A percentile compares a stretch with the other conserved stretches of the same genome.
Conservation (phyloP, 2,888 invertebrate genomes). For the Melinopterus prodromus region DNA sequence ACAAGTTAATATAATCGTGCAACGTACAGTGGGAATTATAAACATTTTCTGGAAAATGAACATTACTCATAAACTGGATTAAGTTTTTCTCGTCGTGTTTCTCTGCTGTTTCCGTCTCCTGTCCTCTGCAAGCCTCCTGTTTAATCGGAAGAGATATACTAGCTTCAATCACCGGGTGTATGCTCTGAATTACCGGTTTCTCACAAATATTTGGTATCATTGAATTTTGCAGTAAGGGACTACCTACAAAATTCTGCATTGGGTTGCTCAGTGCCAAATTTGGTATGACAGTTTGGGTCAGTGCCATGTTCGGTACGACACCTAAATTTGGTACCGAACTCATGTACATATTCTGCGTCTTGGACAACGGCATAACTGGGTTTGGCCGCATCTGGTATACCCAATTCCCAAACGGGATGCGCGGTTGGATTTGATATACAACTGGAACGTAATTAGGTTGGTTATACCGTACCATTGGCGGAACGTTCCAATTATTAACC, state of each 20-base stretch:
- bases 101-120: neutral
- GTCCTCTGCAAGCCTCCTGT: neutral
- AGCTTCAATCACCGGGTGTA: neutral
- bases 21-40: slow-evolving; percentile 35
- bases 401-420: neutral
- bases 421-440: neutral
- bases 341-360: neutral
- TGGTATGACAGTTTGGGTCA: neutral
- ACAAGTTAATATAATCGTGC: slow-evolving; percentile 50
- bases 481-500: slow-evolving; percentile 35
- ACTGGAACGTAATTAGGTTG: slow-evolving; percentile 6
- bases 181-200: neutral
- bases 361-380: neutral
- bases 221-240: neutral
- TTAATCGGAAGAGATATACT: neutral
- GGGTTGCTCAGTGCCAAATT: neutral
- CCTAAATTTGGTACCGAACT: neutral
- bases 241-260: neutral
- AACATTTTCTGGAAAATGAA: slow-evolving; percentile 64
- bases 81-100: slow-evolving; percentile 53
- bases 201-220: neutral
- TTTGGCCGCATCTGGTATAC: neutral
- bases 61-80: slow-evolving; percentile 68
- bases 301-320: neutral
- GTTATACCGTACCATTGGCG: slow-evolving; percentile 33